Conservation (phyloP, 2,113 vertebrate species). For the Emydura subglobosa region DNA sequence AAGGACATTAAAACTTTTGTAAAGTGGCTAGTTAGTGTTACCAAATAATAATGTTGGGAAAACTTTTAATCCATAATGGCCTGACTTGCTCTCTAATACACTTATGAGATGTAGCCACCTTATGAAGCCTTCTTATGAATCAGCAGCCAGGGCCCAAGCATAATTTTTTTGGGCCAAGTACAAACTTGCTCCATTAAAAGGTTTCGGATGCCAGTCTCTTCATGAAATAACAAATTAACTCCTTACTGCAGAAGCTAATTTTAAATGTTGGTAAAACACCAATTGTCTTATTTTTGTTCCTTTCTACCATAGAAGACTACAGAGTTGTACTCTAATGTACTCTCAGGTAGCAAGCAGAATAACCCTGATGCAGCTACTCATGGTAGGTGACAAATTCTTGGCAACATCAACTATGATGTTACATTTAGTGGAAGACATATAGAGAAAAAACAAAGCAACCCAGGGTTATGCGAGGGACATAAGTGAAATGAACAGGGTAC, state of each 20-base stretch:
- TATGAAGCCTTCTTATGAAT: not conserved
- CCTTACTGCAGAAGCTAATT: not conserved
- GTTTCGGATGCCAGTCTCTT: not conserved
- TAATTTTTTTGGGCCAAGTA: too few relatives aligned
- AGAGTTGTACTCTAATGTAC: too few relatives aligned
- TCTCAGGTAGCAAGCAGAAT: not conserved
- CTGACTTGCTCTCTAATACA: rapidly evolving
- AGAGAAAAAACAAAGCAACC: not conserved
- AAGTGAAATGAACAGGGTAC: not conserved
- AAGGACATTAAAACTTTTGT: not conserved
- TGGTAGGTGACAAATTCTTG: not conserved
- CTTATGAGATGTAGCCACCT: not conserved
- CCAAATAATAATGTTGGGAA: not conserved
- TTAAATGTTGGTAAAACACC: not conserved
- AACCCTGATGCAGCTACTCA: not conserved
- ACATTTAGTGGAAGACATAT: not conserved
- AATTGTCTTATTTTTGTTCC: not conserved
- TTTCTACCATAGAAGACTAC: not conserved
- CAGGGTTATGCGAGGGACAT: not conserved
- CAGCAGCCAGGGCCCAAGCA: not conserved
- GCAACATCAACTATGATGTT: not conserved
- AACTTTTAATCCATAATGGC: not conserved
- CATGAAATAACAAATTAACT: not conserved
- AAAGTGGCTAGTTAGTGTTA: not conserved
- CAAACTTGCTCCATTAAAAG: not conserved